phyloP scores from a whole-genome alignment of 2,113 vertebrate genomes.

The Arenaria interpres region DNA sequence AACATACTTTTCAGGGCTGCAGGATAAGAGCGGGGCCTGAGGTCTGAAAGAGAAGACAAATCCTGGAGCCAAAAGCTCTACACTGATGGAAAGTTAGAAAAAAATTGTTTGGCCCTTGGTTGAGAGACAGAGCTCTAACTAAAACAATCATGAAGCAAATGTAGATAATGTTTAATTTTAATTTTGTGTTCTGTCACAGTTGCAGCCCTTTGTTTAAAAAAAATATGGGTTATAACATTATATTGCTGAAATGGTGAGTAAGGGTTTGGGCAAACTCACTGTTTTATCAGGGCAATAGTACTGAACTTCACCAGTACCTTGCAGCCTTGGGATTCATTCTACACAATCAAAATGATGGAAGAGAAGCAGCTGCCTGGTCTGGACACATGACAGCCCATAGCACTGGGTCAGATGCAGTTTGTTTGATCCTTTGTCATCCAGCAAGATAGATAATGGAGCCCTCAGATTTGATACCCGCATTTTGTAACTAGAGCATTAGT shows the following conservation, averaged over 20 bases:
- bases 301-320: not conserved
- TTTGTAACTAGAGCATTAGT: not conserved
- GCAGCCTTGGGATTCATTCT: not conserved
- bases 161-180: not conserved
- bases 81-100: not conserved
- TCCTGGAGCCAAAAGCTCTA: not conserved
- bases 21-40: not conserved
- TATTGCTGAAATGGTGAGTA: not conserved
- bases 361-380: not conserved
- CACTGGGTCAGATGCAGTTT: not conserved
- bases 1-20: not conserved
- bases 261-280: not conserved
- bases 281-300: accelerated
- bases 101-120: not conserved
- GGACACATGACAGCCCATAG: not conserved
- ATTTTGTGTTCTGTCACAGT: not conserved
- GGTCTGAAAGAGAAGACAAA: not conserved
- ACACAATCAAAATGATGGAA: not conserved
- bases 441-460: not conserved
- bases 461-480: not conserved
- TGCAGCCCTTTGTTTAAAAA: not conserved
- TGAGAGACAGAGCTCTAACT: not conserved
- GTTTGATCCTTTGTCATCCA: not conserved
- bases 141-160: not conserved
- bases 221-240: not conserved